A percentile compares a stretch with the other conserved stretches of the same genome.
These are phyloP conservation scores for Orthosia cruda DNA, from an alignment of 2,888 invertebrate genomes.

Conservation along the genomic window DNA sequence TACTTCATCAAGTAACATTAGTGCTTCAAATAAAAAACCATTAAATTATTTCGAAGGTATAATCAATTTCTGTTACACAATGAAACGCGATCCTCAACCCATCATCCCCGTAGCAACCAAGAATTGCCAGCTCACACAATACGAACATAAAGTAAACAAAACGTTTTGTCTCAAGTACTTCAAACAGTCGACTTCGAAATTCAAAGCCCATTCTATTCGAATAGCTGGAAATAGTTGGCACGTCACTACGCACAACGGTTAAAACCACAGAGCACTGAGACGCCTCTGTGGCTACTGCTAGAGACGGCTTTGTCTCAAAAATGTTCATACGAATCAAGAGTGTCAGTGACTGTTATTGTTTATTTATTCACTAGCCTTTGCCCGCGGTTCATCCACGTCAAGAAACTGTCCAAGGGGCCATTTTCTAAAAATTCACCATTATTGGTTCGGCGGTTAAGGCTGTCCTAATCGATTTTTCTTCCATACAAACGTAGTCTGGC, in stretches of 20 bases:
- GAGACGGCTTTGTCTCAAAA: not conserved
- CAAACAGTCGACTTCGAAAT: conserved; percentile 24
- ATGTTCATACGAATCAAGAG: not conserved
- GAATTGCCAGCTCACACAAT: not conserved
- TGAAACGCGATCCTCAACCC: not conserved
- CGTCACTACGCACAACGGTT: conserved; percentile 59
- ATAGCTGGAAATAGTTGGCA: conserved; percentile 58
- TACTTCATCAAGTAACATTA: too few relatives aligned
- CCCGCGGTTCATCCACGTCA: too few relatives aligned
- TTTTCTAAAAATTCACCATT: too few relatives aligned
- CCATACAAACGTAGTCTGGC: too few relatives aligned
- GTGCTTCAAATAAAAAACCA: not conserved
- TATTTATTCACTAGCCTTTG: too few relatives aligned
- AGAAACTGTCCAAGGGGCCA: too few relatives aligned
- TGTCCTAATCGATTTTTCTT: too few relatives aligned
- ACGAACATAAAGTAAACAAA: conserved; percentile 25
- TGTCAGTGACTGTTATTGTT: too few relatives aligned
- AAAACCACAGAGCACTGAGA: conserved; percentile 30
- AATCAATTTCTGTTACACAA: not conserved
- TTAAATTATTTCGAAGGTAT: not conserved
- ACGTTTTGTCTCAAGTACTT: conserved; percentile 13
- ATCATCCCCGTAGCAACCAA: not conserved
- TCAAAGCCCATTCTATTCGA: conserved; percentile 34
- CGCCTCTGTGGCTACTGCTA: not conserved
- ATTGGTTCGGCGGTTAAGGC: too few relatives aligned